A percentile compares a stretch with the other conserved stretches of the same genome.
These are phyloP conservation scores for Scelioninae gen. 1 DNA, from an alignment of 2,888 invertebrate species.

Conservation along the genomic window DNA sequence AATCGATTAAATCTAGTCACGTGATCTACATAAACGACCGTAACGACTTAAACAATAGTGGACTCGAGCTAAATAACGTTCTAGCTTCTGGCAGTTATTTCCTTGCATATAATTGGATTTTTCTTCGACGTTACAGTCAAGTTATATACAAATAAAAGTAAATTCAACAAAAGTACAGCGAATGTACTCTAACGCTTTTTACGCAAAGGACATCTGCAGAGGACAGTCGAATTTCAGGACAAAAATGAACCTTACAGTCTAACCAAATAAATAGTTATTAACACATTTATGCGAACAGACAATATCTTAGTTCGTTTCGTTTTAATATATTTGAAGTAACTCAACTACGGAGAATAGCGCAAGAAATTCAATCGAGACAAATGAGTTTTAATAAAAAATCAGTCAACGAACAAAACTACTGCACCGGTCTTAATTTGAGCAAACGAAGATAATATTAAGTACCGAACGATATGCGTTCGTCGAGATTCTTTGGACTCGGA, in stretches of 20 bases:
- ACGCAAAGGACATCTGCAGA: not conserved
- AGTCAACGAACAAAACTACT: slow-evolving; percentile 25
- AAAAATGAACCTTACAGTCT: slow-evolving; percentile 2
- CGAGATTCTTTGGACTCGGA: slow-evolving; percentile 16
- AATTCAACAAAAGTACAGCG: not conserved
- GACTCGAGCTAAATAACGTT: slow-evolving; percentile 47
- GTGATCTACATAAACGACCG: slow-evolving; percentile 8
- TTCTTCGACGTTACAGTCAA: slow-evolving; percentile 10
- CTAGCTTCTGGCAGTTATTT: slow-evolving; percentile 54
- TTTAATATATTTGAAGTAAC: not conserved
- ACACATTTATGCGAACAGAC: slow-evolving; percentile 33
- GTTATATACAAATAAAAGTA: slow-evolving; percentile 34
- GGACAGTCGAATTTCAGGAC: not conserved
- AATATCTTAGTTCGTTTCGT: not conserved
- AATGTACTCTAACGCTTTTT: not conserved
- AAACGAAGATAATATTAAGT: slow-evolving; percentile 20
- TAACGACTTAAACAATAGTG: slow-evolving; percentile 51
- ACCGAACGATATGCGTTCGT: slow-evolving; percentile 1
- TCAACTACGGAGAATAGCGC: not conserved
- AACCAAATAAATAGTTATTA: slow-evolving; percentile 8
- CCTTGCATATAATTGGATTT: slow-evolving; percentile 16
- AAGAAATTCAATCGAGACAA: not conserved
- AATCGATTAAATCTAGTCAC: slow-evolving; percentile 13
- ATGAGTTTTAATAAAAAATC: slow-evolving; percentile 18
- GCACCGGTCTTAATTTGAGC: slow-evolving; percentile 15